phyloP scores from a whole-genome alignment of 2,797 vertebrate species.

The Margarornis squamiger region DNA sequence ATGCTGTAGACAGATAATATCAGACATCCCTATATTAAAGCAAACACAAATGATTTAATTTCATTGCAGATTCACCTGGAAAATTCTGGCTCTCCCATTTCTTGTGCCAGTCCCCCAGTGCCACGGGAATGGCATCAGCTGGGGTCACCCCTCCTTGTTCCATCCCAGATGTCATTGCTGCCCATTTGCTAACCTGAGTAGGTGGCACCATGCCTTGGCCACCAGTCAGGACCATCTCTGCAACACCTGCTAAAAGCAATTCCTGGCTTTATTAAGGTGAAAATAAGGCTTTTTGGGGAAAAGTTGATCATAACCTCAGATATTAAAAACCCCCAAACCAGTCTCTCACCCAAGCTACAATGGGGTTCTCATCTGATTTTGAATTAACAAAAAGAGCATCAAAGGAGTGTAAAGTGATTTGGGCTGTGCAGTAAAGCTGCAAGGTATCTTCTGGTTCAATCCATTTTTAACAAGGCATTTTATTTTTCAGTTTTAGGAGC shows the following conservation, averaged over 20 bases:
- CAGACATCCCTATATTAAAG: slow-evolving; percentile 60
- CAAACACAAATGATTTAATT: slow-evolving; percentile 31
- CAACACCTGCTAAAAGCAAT: not conserved
- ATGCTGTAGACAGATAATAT: slow-evolving; percentile 58
- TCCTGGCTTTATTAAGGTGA: not conserved
- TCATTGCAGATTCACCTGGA: slow-evolving; percentile 43
- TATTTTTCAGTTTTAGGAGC: not conserved
- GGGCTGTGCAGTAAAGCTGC: not conserved
- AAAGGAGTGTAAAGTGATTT: not conserved
- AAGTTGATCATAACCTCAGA: not conserved
- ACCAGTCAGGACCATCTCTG: not conserved
- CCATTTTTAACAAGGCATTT: not conserved
- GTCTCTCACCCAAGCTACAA: not conserved
- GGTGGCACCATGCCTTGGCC: not conserved
- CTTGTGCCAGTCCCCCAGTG: not conserved
- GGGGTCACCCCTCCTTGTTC: not conserved
- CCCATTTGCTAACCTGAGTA: not conserved
- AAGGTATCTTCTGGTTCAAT: not conserved
- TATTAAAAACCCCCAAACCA: not conserved
- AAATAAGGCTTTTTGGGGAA: not conserved
- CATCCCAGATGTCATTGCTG: not conserved
- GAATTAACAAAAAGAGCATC: not conserved
- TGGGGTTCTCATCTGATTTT: not conserved
- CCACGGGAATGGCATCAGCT: not conserved
- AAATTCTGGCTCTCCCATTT: slow-evolving; percentile 1